Base-by-base conservation (phyloP, 37 sponge, comb jelly and placozoan genomes). In the Eunapius fragilis region DNA sequence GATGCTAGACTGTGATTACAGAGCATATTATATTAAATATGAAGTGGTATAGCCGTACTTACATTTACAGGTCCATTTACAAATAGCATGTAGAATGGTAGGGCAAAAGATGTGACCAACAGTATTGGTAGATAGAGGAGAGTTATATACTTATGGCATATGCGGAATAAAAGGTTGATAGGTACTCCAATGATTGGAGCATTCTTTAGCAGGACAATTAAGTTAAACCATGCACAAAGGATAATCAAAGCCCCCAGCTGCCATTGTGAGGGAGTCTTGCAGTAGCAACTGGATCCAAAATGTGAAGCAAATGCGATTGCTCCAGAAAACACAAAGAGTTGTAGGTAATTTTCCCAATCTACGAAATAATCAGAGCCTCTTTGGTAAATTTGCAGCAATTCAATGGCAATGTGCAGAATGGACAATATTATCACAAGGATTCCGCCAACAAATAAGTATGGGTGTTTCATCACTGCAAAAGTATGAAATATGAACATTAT, bases 1-100 rank as follows among this genome's bases (percentile, higher is more conserved):
- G 58, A 58, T 58, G 58, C 58, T 72, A 41, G 41, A 41, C 41
- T 41, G 41, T 41, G n/a, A n/a, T n/a, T n/a, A n/a, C n/a, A n/a
- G n/a, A n/a, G n/a, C n/a, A n/a, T 41, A 41, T 41, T 41, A 41
- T 41, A 9, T 41, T 9, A 9, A 41, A 32, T 32, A 17, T 14
- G 25, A 30, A 25, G 13, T 7, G 10, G 2, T 28, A 32, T 72
- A 13, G 13, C 1, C 34, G 14, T 25, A 12, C 19, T 36, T 37
- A 19, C 24, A 22, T 14, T 48, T 24, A 25, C 78, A 48, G 26
- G n/a, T 5, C 27, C 36, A 78, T 28, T 25, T 1, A 74, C 74
- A 27, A 84, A 84, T 26, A 84, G 23, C 84, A 84, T 84, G 75
- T 84, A 84, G 75, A 74, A 74, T 2, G 84, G 84, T 24, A 84